Conservation (phyloP, 2,888 invertebrate species). For the Erynnis tages region DNA sequence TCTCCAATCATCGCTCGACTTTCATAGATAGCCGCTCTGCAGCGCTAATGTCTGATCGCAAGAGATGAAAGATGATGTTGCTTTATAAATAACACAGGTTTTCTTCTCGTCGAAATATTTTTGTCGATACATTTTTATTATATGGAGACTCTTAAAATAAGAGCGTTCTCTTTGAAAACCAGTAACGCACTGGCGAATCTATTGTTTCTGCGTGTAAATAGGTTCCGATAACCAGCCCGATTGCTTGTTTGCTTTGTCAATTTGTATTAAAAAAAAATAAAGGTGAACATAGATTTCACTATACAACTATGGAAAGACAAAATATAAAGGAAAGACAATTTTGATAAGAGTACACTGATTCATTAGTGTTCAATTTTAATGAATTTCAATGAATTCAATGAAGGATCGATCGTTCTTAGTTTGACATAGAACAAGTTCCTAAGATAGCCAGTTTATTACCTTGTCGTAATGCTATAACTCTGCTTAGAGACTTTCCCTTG, state of each 20-base stretch:
- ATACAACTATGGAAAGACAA: too few species aligned
- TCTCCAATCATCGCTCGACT: conserved; percentile 5
- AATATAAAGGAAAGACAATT: too few species aligned
- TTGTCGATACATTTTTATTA: background rate
- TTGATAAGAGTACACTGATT: too few species aligned
- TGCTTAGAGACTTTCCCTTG: conserved; percentile 17
- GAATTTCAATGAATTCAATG: background rate
- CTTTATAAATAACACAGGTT: background rate
- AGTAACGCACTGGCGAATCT: too few species aligned
- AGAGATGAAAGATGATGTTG: background rate
- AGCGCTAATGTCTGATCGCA: background rate
- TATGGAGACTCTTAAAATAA: too few species aligned
- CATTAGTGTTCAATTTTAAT: too few species aligned
- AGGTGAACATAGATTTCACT: too few species aligned
- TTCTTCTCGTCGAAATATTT: background rate
- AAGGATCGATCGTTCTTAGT: background rate
- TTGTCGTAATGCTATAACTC: conserved; percentile 11
- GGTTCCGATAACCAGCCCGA: too few species aligned
- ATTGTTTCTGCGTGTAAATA: too few species aligned
- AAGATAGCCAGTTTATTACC: conserved; percentile 8
- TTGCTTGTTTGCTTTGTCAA: too few species aligned
- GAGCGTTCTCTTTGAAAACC: too few species aligned
- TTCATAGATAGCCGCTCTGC: conserved; percentile 1
- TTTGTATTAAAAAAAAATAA: too few species aligned
- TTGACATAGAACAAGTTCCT: background rate